phyloP scores from a whole-genome alignment of 2,888 invertebrate species.

The Apodemia mormo region DNA sequence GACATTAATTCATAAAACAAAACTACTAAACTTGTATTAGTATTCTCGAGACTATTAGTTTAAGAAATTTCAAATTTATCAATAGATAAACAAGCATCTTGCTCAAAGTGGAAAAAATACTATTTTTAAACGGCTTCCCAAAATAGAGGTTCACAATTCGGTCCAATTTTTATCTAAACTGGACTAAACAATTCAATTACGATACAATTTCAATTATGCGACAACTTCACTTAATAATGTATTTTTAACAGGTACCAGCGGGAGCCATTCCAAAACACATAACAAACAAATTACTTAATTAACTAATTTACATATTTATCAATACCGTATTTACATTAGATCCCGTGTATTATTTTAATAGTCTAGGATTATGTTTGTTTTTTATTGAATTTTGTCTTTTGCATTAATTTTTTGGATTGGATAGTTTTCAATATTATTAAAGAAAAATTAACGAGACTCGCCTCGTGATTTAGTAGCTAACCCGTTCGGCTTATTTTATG shows the following conservation, averaged over 20 bases:
- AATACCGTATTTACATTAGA: conserved; percentile 48
- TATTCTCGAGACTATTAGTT: too few relatives aligned
- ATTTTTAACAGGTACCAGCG: conserved; percentile 45
- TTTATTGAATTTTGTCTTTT: too few relatives aligned
- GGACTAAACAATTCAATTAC: not conserved
- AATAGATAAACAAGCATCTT: too few relatives aligned
- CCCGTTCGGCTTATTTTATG: too few relatives aligned
- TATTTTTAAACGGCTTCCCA: not conserved
- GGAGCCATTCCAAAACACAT: conserved; percentile 61
- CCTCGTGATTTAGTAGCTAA: too few relatives aligned
- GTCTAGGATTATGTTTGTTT: not conserved
- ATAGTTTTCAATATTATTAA: too few relatives aligned
- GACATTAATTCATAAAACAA: too few relatives aligned
- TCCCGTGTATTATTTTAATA: conserved; percentile 57
- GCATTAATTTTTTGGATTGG: too few relatives aligned
- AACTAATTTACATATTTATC: conserved; percentile 67
- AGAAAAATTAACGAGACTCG: too few relatives aligned
- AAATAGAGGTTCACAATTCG: not conserved
- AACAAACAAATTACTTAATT: conserved; percentile 59
- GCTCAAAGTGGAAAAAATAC: too few relatives aligned
- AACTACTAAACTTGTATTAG: too few relatives aligned
- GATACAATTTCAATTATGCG: conserved; percentile 24
- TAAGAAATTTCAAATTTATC: too few relatives aligned
- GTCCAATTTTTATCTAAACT: not conserved
- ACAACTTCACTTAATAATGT: conserved; percentile 33